phyloP scores from a whole-genome alignment of 2,797 vertebrate genomes.

The Furcifer pardalis region DNA sequence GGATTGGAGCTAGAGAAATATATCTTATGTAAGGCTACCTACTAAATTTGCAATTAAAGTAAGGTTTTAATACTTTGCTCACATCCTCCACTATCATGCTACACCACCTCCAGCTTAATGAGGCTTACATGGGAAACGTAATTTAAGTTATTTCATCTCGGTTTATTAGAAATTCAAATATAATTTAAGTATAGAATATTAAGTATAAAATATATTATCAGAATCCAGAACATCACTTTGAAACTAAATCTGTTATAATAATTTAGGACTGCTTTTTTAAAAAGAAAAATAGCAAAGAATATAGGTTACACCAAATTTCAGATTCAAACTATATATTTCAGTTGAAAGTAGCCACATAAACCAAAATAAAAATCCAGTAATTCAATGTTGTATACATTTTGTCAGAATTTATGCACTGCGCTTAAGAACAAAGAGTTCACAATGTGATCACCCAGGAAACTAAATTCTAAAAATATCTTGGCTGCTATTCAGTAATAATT shows the following conservation, averaged over 20 bases:
- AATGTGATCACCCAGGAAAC: conserved; percentile 7
- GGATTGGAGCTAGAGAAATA: not conserved
- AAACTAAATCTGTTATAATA: not conserved
- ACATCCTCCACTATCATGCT: not conserved
- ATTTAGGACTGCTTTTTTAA: not conserved
- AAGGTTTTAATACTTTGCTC: not conserved
- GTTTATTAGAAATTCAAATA: not conserved
- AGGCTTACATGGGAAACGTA: not conserved
- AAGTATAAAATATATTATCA: not conserved
- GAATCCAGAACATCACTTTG: not conserved
- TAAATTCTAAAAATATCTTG: conserved; percentile 27
- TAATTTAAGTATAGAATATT: no score
- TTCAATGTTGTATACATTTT: conserved; percentile 1
- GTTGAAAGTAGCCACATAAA: not conserved
- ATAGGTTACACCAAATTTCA: not conserved
- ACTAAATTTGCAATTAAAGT: not conserved
- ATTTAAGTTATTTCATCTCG: not conserved
- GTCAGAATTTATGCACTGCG: conserved; percentile 13
- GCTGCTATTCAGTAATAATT: conserved; percentile 6
- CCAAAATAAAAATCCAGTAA: conserved; percentile 22
- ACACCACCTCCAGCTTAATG: not conserved
- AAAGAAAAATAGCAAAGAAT: not conserved
- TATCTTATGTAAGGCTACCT: not conserved
- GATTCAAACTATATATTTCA: conserved; percentile 21
- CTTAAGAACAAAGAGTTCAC: conserved; percentile 19